Base-by-base conservation (phyloP, 2,888 invertebrate species). In the Melanchra persicariae region DNA sequence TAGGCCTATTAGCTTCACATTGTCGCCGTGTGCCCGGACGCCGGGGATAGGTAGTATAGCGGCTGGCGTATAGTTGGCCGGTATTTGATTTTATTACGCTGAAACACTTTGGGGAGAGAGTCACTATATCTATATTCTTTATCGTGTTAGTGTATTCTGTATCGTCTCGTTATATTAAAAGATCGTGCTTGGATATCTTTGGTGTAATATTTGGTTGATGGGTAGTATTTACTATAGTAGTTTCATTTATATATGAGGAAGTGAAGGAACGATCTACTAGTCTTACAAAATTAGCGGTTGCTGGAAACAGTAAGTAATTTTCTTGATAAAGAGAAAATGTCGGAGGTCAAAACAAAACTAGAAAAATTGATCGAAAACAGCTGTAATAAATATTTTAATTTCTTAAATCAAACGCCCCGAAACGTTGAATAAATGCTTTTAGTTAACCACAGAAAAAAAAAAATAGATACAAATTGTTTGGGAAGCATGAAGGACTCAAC, bases 1-100 rank as follows among this genome's bases (percentile, higher is more conserved):
- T 40, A 12, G 54, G 15, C 51, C 79, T 72, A 78, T 78, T 78
- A 78, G 55, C 7, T 51, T 64, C 43, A 22, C 30, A 19, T n/a
- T 30, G 45, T 45, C 45, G 17, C 5, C 59, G 43, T 58, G 12
- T 30, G 26, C 49, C 17, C 12, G 58, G 15, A 15, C 10, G 40
- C 10, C 26, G 30, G 52, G 43, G 73, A 45, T 67, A 77, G 37
- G 12, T 1, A 3, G 19, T 26, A 15, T 34, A 49, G 19, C 26
- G n/a, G 15, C 2, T 17, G 22, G 15, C 10, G 5, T 17, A 12
- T 55, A 43, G 37, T 52, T 26, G 45, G 15, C 4, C 12, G 22
- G 22, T 45, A 37, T 22, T 58, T 22, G 73, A 45, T 62, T 62
- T 61, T 45, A 45, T 73, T 72, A 70, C 22, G 26, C 17, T 60